Evolutionary conservation across 2,113 vertebrate species (phyloP), one percentile per base, ranked within the genome.

Genomic region (Rhynchomys soricoides): DNA sequence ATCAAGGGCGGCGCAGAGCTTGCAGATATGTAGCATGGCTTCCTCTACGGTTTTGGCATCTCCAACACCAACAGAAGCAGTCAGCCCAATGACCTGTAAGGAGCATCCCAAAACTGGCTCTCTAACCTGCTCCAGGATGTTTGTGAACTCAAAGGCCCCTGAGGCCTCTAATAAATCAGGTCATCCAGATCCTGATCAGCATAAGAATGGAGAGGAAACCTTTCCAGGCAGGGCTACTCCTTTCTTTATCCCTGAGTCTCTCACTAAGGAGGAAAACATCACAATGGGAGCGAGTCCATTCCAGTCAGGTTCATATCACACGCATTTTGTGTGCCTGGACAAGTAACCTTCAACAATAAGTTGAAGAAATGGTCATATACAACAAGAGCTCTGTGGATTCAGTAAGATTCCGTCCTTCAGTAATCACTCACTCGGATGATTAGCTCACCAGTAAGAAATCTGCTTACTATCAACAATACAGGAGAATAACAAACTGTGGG

Each of bases 31-130:
- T 1, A 96, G 82, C 29, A 96, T 62, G 0, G 98, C 97, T 55
- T 99, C 98, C 0, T 0, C 0, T 0, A 4, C 37, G 52, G 0
- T 97, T 26, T 95, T 99, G 94, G 99, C 98, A 90, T 93, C 98
- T 37, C 99, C 99, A 7, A 98, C 98, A 52, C 98, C 98, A 29
- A 99, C 97, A 0, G 99, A 99, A 17, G 99, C 99, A 4, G 99
- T 99, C 97, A 99, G 96, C 52, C 99, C 99, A 94, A 99, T 31
- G 77, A 99, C 98, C 99, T 99, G 95, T 86, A 66, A 96, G 96
- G 24, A 97, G 6, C 52, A 94, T 48, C 1, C 90, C 57, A 79
- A 89, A 8, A 40, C 48, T 74, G 57, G 71, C 57, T 73, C 82
- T 94, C 64, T 48, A 52, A 89, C 50, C 8, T 34, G 83, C 62